Evolutionary conservation across 2,113 vertebrate genomes (phyloP).

Genomic region (Turnix velox): DNA sequence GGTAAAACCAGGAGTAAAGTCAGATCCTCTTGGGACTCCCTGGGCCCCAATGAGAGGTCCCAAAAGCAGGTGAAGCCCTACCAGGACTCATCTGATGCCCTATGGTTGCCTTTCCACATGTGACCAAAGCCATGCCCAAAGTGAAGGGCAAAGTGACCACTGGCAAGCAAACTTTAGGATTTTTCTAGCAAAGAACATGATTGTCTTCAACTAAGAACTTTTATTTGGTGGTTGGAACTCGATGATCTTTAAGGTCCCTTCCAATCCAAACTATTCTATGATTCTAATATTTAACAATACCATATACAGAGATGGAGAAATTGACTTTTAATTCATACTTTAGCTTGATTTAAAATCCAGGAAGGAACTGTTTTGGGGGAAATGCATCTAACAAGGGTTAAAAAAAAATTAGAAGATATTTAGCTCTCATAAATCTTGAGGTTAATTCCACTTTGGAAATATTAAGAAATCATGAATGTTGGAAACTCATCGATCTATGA

Average conservation of each 20-base stretch:
- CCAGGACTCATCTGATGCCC: not conserved
- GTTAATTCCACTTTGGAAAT: not conserved
- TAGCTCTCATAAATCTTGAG: slow-evolving; percentile 25
- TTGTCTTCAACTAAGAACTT: not conserved
- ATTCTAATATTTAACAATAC: not conserved
- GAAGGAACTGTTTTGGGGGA: not conserved
- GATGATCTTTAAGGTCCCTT: too few species aligned
- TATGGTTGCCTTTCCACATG: not conserved
- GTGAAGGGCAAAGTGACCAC: not conserved
- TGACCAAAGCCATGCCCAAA: not conserved
- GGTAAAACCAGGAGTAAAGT: not conserved
- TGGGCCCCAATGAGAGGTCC: not conserved
- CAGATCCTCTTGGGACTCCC: not conserved
- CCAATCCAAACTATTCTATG: too few species aligned
- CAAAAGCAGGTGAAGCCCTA: not conserved
- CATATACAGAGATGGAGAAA: not conserved
- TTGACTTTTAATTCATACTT: not conserved
- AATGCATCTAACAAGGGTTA: not conserved
- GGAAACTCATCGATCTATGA: not conserved
- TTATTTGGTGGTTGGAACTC: too few species aligned
- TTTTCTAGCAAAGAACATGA: not conserved
- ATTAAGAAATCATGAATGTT: slow-evolving; percentile 2
- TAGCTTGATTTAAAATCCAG: not conserved
- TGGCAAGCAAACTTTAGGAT: not conserved
- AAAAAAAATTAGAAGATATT: not conserved